Evolutionary conservation across 2,113 vertebrate species (phyloP).

Genomic region (Phalacrocorax aristotelis): DNA sequence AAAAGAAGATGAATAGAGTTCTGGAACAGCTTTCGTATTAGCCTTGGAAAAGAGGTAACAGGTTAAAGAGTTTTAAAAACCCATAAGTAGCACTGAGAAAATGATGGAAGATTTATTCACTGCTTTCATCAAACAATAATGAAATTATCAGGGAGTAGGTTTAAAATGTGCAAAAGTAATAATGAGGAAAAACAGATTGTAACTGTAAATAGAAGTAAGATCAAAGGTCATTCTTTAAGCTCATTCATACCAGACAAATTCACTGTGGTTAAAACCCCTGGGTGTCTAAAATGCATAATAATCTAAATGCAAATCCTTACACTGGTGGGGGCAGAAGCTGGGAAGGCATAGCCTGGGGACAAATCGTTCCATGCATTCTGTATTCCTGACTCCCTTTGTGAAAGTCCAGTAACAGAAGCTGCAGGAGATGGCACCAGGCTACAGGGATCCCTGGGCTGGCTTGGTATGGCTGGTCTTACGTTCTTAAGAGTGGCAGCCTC

Average conservation of each 20-base stretch:
- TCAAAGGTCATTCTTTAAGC: background rate
- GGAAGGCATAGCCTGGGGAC: background rate
- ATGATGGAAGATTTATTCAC: background rate
- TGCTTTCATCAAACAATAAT: background rate
- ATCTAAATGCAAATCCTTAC: background rate
- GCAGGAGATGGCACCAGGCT: background rate
- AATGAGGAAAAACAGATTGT: background rate
- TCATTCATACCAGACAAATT: background rate
- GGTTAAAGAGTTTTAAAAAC: background rate
- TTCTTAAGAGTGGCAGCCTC: background rate
- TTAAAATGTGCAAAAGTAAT: background rate
- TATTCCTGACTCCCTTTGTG: background rate
- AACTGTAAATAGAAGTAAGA: background rate
- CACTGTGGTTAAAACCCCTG: background rate
- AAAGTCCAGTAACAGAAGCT: background rate
- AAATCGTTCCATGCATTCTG: background rate
- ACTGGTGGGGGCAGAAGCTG: background rate
- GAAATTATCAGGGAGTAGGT: background rate
- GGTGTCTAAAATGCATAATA: background rate
- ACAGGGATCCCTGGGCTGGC: background rate
- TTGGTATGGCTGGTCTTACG: background rate
- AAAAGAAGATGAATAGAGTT: background rate
- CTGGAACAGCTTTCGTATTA: background rate
- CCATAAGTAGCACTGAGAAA: background rate
- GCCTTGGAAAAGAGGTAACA: background rate